A percentile compares a stretch with the other conserved stretches of the same genome.
Conservation (phyloP, 2,888 invertebrate genomes). For the Drosophila stalkeri region DNA sequence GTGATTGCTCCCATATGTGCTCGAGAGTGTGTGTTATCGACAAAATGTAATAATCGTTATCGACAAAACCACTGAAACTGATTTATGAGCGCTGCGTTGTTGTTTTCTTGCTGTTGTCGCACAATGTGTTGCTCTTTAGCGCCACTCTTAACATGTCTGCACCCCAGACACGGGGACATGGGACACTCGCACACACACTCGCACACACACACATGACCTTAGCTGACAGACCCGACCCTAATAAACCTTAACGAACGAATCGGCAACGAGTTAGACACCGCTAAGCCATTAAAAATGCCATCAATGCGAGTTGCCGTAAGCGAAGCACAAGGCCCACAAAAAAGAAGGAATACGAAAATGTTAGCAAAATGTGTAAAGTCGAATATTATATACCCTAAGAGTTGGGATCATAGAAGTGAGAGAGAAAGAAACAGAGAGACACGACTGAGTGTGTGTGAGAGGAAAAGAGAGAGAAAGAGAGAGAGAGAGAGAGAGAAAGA, state of each 20-base stretch:
- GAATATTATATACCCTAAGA: conserved; percentile 1
- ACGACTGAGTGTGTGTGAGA: no score
- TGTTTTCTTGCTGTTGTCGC: conserved; percentile 39
- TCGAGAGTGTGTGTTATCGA: conserved; percentile 24
- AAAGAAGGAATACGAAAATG: not conserved
- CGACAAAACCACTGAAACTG: conserved; percentile 69
- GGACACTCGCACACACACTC: not conserved
- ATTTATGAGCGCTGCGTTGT: conserved; percentile 61
- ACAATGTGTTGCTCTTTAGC: conserved; percentile 69
- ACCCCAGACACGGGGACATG: conserved; percentile 47
- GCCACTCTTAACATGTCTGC: conserved; percentile 53
- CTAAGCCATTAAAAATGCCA: conserved; percentile 76
- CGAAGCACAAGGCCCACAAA: conserved; percentile 18
- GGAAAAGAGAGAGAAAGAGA: rapidly evolving
- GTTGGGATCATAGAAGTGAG: not conserved
- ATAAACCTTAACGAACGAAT: conserved; percentile 63
- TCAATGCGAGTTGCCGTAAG: conserved; percentile 57
- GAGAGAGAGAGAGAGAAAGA: not conserved
- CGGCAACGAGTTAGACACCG: conserved; percentile 63
- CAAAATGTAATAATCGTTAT: conserved; percentile 72
- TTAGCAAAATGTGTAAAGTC: not conserved
- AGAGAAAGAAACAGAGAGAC: not conserved
- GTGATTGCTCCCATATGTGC: conserved; percentile 15
- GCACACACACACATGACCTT: not conserved
- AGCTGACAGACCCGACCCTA: conserved; percentile 52